Evolutionary conservation across 2,113 vertebrate species (phyloP).

Genomic region (Phyllostomus discolor): DNA sequence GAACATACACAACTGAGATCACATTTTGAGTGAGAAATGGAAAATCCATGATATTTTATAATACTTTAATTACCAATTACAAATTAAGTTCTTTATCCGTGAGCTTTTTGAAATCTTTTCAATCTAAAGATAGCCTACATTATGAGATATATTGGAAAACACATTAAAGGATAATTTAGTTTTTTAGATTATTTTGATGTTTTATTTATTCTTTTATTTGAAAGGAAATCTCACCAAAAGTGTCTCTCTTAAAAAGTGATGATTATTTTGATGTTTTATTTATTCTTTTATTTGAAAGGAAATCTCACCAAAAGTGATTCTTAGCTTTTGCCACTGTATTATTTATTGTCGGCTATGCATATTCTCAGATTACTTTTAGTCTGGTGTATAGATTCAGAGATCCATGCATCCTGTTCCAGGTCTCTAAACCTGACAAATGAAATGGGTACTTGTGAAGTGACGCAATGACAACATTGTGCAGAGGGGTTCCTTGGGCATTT

Average conservation of each 20-base stretch:
- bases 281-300: background rate
- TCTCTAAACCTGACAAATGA: background rate
- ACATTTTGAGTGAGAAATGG: background rate
- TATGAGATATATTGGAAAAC: background rate
- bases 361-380: background rate
- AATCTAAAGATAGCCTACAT: background rate
- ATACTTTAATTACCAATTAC: background rate
- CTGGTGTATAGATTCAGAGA: background rate
- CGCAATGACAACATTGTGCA: rapidly evolving
- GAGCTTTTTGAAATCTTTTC: background rate
- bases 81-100: background rate
- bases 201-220: background rate
- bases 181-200: background rate
- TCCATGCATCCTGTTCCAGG: background rate
- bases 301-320: background rate
- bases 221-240: background rate
- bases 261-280: background rate
- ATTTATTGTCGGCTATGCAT: background rate
- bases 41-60: slow-evolving; percentile 18
- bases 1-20: background rate
- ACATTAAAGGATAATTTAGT: background rate
- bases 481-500: background rate
- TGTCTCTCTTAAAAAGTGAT: too few relatives aligned
- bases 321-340: background rate
- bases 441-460: background rate